phyloP scores from a whole-genome alignment of 2,888 invertebrate species.

The Drosophila histrio region DNA sequence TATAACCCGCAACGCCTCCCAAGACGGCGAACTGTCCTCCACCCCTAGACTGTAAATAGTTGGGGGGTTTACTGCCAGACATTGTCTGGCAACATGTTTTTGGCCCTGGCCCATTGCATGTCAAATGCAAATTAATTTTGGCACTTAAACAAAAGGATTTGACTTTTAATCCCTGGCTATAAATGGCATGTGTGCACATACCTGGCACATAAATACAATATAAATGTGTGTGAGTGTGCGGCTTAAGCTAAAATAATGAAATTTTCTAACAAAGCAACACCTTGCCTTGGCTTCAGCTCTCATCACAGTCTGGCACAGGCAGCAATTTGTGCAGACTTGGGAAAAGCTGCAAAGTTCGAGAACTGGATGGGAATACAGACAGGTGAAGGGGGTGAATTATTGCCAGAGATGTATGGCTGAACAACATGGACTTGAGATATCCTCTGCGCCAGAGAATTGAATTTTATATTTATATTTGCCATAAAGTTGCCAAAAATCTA shows the following conservation, averaged over 20 bases:
- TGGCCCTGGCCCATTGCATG: conserved; percentile 70
- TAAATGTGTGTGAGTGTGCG: conserved; percentile 28
- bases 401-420: conserved; percentile 11
- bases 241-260: conserved; percentile 78
- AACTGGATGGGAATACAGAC: not conserved
- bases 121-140: conserved; percentile 79
- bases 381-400: conserved; percentile 15
- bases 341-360: conserved; percentile 2
- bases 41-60: not conserved
- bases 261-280: conserved; percentile 78
- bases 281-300: conserved; percentile 50
- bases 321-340: conserved; percentile 67
- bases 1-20: conserved; percentile 37
- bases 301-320: conserved; percentile 59
- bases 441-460: conserved; percentile 14
- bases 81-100: conserved; percentile 67
- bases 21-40: conserved; percentile 14
- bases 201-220: conserved; percentile 57
- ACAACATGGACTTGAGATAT: conserved; percentile 27
- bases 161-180: conserved; percentile 80
- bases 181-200: conserved; percentile 75
- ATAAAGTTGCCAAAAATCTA: conserved; percentile 20
- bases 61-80: not conserved
- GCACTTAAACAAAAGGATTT: conserved; percentile 79
- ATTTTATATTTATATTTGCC: conserved; percentile 3